phyloP scores from a whole-genome alignment of 92 coral and sea anemone species.

The Phenganax marumi region DNA sequence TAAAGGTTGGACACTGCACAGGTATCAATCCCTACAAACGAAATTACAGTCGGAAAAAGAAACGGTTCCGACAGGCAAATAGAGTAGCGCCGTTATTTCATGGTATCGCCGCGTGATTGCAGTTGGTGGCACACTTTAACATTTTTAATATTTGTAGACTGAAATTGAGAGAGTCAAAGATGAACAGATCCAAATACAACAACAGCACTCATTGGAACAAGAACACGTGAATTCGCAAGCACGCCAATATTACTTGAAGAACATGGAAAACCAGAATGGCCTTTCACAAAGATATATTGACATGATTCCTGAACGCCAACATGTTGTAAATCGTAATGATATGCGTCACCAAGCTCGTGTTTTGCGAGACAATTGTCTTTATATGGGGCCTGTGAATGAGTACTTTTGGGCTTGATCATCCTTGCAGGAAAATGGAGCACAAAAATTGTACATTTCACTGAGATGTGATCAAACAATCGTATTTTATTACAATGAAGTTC shows the following conservation, averaged over 20 bases:
- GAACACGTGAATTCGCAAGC: constrained; percentile 62
- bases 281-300: constrained; percentile 69
- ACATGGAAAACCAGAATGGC: constrained; percentile 79
- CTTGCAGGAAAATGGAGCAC: not conserved
- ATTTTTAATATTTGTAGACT: constrained; percentile 23
- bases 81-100: too few species aligned
- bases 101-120: too few species aligned
- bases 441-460: not conserved
- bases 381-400: constrained; percentile 88
- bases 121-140: not conserved
- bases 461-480: not conserved
- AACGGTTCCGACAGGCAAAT: too few species aligned
- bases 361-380: constrained; percentile 78
- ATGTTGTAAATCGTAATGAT: constrained; percentile 72
- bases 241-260: constrained; percentile 68
- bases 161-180: constrained; percentile 60
- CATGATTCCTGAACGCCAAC: constrained; percentile 83
- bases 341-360: constrained; percentile 81
- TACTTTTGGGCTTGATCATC: constrained; percentile 67
- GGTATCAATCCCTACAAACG: too few species aligned
- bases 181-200: constrained; percentile 52
- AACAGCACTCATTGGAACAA: constrained; percentile 55
- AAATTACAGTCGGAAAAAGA: too few species aligned
- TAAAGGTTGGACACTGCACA: too few species aligned
- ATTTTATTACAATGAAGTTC: not conserved